Evolutionary conservation across 2,888 invertebrate species (phyloP).

Genomic region (Eilema depressum): DNA sequence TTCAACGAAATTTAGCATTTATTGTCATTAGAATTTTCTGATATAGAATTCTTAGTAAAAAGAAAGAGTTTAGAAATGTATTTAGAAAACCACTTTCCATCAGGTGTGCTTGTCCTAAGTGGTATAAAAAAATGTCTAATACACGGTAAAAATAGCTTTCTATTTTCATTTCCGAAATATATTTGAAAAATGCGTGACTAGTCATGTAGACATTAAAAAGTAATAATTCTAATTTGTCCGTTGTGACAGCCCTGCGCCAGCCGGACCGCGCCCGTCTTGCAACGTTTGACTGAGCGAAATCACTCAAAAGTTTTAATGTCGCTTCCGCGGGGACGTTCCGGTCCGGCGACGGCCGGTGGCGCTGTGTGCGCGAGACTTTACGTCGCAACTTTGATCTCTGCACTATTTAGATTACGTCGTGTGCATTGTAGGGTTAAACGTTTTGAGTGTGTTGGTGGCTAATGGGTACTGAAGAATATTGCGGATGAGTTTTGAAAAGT

Average conservation of each 20-base stretch:
- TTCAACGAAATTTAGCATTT: not conserved
- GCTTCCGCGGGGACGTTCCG: conserved; percentile 79
- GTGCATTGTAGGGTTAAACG: conserved; percentile 46
- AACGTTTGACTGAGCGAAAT: conserved; percentile 85
- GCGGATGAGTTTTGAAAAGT: conserved; percentile 1
- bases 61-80: too few species aligned
- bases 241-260: conserved; percentile 55
- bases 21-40: too few species aligned
- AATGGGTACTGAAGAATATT: conserved; percentile 14
- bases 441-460: conserved; percentile 19
- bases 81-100: too few species aligned
- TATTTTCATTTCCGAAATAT: not conserved
- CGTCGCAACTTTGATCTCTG: conserved; percentile 45
- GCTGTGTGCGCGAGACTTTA: conserved; percentile 63
- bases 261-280: conserved; percentile 78
- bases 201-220: not conserved
- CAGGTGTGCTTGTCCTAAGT: too few species aligned
- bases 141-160: not conserved
- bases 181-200: not conserved
- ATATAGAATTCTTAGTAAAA: too few species aligned
- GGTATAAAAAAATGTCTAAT: too few species aligned
- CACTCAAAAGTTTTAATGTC: conserved; percentile 87
- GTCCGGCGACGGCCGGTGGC: conserved; percentile 49
- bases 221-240: not conserved
- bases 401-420: conserved; percentile 51